Percentiles rank a stretch among this genome's conserved stretches.
Conservation (phyloP, 2,113 vertebrate species). For the Origma solitaria region DNA sequence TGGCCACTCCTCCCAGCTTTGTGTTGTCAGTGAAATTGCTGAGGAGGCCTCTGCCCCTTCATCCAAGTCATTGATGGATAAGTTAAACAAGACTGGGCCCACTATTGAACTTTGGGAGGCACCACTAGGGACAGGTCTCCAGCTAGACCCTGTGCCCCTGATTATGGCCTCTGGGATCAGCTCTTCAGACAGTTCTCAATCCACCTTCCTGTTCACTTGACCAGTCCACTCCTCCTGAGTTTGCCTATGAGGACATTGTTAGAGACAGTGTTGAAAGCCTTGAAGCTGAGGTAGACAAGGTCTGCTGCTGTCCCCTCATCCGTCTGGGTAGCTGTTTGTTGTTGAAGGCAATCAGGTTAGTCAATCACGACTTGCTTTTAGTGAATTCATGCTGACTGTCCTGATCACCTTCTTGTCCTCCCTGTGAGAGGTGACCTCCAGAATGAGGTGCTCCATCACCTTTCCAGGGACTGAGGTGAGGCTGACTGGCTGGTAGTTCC, state of each 20-base stretch:
- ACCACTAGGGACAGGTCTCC: accelerated
- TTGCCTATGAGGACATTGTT: background rate
- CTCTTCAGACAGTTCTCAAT: background rate
- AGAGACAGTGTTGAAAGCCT: accelerated
- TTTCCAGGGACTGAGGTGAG: background rate
- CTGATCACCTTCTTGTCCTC: background rate
- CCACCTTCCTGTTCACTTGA: background rate
- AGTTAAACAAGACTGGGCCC: background rate
- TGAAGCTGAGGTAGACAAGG: background rate
- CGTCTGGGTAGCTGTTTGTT: too few species aligned
- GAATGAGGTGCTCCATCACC: background rate
- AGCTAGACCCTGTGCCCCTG: background rate
- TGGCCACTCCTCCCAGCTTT: background rate
- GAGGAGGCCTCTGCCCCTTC: background rate
- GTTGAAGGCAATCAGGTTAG: background rate
- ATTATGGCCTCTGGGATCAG: background rate
- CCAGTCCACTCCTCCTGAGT: background rate
- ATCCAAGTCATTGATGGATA: background rate
- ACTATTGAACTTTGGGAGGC: accelerated
- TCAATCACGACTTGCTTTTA: background rate
- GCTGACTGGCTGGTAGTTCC: background rate
- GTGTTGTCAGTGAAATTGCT: background rate
- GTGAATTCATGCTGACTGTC: background rate
- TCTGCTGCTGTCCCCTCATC: background rate
- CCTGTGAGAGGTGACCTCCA: background rate